A percentile compares a stretch with the other conserved stretches of the same genome.
Evolutionary conservation across 1,140 invertebrate species (phyloP).

Genomic region (Drosophila truncata): DNA sequence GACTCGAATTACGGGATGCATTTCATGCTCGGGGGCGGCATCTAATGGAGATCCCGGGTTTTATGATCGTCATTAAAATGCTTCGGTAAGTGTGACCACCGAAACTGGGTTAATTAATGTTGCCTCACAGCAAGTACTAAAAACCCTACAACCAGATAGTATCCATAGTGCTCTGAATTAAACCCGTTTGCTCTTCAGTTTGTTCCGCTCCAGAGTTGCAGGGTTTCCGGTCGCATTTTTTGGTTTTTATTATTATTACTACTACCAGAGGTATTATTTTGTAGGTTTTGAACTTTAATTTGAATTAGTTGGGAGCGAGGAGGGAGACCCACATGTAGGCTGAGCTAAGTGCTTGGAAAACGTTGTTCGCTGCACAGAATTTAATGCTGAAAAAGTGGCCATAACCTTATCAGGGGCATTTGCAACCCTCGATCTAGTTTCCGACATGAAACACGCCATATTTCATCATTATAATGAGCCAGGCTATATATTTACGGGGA

Average conservation of each 20-base stretch:
- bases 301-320: conserved; percentile 46
- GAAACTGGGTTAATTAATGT: conserved; percentile 70
- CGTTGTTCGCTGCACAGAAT: conserved; percentile 12
- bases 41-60: conserved; percentile 1
- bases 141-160: conserved; percentile 14
- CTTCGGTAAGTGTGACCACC: conserved; percentile 23
- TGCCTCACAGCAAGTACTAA: conserved; percentile 52
- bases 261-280: conserved; percentile 8
- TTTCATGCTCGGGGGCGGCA: conserved; percentile 46
- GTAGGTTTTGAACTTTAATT: conserved; percentile 52
- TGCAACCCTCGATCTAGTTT: conserved; percentile 36
- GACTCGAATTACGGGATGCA: conserved; percentile 42
- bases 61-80: conserved; percentile 12
- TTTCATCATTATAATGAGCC: conserved; percentile 40
- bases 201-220: conserved; percentile 63
- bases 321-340: conserved; percentile 17
- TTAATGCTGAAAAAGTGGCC: background rate
- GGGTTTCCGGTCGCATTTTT: conserved; percentile 65
- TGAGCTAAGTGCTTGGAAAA: conserved; percentile 47
- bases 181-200: conserved; percentile 53
- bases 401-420: conserved; percentile 19
- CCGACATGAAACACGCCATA: conserved; percentile 23
- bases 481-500: conserved; percentile 2
- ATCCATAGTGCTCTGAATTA: conserved; percentile 52
- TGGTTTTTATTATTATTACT: conserved; percentile 37